Conservation (phyloP, 2,113 vertebrate species). For the Lethenteron reissneri region DNA sequence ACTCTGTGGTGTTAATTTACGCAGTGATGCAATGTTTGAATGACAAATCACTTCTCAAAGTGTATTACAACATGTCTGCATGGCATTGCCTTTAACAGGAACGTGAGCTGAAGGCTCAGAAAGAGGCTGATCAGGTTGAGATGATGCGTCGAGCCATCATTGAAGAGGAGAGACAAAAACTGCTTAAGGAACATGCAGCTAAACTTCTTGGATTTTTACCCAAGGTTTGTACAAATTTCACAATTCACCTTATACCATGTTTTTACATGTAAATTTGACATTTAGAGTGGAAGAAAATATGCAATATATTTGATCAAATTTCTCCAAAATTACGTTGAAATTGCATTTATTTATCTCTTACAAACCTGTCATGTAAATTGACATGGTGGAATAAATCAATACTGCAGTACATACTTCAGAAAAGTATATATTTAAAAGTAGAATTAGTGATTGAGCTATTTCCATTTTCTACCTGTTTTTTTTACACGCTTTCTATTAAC, state of each 20-base stretch:
- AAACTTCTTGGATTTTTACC: constrained; percentile 63
- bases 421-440: too few relatives aligned
- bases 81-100: constrained; percentile 23
- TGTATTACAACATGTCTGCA: not conserved
- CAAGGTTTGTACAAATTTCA: constrained; percentile 28
- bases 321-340: not conserved
- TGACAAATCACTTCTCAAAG: not conserved
- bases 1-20: not conserved
- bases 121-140: constrained; percentile 31
- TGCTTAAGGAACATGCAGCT: constrained; percentile 51
- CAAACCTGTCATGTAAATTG: too few relatives aligned
- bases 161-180: constrained; percentile 64
- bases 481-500: too few relatives aligned
- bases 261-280: not conserved
- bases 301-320: not conserved
- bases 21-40: not conserved
- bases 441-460: too few relatives aligned
- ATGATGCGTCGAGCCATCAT: constrained; percentile 31
- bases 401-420: too few relatives aligned
- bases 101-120: constrained; percentile 37
- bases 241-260: not conserved
- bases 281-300: not conserved
- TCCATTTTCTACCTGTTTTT: too few relatives aligned
- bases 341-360: not conserved
- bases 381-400: too few relatives aligned